These are phyloP conservation scores for Myodes glareolus DNA, from an alignment of 2,113 vertebrate species.

Conservation along the genomic window DNA sequence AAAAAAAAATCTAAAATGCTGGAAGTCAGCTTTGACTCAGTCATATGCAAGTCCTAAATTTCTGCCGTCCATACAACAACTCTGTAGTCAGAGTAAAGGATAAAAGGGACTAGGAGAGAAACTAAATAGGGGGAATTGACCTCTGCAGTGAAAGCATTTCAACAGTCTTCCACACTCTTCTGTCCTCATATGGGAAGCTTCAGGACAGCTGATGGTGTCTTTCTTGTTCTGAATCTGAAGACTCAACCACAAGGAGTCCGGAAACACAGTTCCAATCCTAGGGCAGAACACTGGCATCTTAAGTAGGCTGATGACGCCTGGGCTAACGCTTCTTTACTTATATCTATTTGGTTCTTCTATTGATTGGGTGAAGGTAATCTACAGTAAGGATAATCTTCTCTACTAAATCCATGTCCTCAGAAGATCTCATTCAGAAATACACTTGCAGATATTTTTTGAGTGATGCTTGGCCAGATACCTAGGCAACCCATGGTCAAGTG, in stretches of 20 bases:
- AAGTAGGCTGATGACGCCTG: background rate
- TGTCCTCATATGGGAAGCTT: background rate
- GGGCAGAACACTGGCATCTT: background rate
- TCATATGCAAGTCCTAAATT: background rate
- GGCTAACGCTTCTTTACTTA: background rate
- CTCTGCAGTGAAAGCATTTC: background rate
- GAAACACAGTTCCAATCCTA: background rate
- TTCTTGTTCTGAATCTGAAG: background rate
- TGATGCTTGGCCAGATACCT: background rate
- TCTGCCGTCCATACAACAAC: background rate
- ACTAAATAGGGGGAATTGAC: background rate
- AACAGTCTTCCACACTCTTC: background rate
- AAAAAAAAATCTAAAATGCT: background rate
- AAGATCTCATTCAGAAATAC: background rate
- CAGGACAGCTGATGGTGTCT: background rate
- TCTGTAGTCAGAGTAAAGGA: background rate
- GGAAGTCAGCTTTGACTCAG: background rate
- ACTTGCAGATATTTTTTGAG: background rate
- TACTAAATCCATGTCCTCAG: background rate
- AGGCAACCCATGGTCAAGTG: background rate
- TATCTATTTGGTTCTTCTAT: background rate
- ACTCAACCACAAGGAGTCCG: background rate
- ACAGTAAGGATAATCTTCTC: background rate
- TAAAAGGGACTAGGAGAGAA: background rate
- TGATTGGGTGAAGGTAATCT: background rate